phyloP scores from a whole-genome alignment of 1,140 invertebrate species.

The Leucophenga varia region DNA sequence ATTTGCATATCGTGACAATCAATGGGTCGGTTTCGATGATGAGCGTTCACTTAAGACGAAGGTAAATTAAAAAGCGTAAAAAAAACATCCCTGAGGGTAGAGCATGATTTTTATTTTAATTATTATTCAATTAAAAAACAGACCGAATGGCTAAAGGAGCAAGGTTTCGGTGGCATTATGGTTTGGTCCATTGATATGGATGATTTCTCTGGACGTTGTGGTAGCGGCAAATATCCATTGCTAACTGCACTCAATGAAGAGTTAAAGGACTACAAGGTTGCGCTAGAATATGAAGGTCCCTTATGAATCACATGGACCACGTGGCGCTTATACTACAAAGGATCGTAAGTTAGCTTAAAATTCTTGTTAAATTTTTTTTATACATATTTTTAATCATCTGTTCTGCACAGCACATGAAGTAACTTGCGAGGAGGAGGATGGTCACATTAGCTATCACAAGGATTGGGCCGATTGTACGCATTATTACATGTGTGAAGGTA shows the following conservation, averaged over 20 bases:
- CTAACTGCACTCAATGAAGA: slow-evolving; percentile 86
- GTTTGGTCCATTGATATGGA: slow-evolving; percentile 97
- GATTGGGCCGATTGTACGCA: slow-evolving; percentile 90
- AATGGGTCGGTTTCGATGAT: slow-evolving; percentile 97
- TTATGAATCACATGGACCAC: slow-evolving; percentile 73
- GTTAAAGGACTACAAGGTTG: slow-evolving; percentile 78
- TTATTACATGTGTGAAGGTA: slow-evolving; percentile 96
- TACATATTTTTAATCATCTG: background rate
- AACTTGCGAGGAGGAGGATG: slow-evolving; percentile 88
- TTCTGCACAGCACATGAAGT: slow-evolving; percentile 77
- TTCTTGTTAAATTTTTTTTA: no score
- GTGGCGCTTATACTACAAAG: slow-evolving; percentile 79
- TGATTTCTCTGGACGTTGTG: slow-evolving; percentile 87
- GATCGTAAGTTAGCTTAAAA: slow-evolving; percentile 70
- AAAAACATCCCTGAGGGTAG: slow-evolving; percentile 82
- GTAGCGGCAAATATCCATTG: slow-evolving; percentile 87
- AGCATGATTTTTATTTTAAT: slow-evolving; percentile 68
- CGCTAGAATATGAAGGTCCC: slow-evolving; percentile 83
- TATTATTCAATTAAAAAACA: slow-evolving; percentile 51
- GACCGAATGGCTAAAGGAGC: slow-evolving; percentile 92
- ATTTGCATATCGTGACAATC: slow-evolving; percentile 86
- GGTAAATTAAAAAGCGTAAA: slow-evolving; percentile 66
- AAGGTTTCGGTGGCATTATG: slow-evolving; percentile 95
- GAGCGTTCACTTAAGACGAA: slow-evolving; percentile 90
- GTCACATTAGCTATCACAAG: slow-evolving; percentile 88